A percentile compares a stretch with the other conserved stretches of the same genome.
These are phyloP conservation scores for Lytechinus variegatus DNA, from an alignment of 35 echinoderm and acorn worm genomes.

Conservation along the genomic window DNA sequence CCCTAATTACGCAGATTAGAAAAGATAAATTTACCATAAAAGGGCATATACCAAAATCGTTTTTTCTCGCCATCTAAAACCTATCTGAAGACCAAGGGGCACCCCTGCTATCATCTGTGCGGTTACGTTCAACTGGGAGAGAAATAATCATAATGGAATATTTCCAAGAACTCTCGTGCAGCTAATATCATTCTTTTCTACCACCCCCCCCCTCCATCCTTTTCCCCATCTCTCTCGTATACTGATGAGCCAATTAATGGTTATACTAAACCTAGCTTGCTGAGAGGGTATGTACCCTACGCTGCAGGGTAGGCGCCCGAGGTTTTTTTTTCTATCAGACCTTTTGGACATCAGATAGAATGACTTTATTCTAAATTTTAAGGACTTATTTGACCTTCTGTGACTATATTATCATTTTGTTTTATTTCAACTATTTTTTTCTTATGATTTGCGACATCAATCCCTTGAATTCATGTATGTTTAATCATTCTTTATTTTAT, in stretches of 20 bases:
- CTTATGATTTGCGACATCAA: too few relatives aligned
- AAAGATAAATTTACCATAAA: background rate
- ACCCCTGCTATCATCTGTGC: background rate
- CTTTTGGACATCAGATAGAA: background rate
- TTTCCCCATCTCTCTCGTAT: background rate
- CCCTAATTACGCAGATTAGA: background rate
- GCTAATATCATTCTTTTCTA: background rate
- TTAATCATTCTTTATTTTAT: too few relatives aligned
- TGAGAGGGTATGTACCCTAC: conserved; percentile 1
- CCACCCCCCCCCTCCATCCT: background rate
- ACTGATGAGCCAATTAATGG: conserved; percentile 18
- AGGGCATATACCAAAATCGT: background rate
- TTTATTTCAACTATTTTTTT: background rate
- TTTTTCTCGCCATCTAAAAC: background rate
- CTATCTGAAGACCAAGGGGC: background rate
- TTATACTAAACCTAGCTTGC: background rate
- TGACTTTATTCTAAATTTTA: background rate
- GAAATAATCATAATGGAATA: conserved; percentile 33
- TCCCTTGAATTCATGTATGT: too few relatives aligned
- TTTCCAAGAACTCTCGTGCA: conserved; percentile 42
- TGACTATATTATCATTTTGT: background rate
- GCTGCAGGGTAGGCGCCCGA: conserved; percentile 36
- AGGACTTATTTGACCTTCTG: background rate
- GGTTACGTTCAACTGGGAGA: background rate
- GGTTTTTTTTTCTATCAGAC: background rate